These are phyloP conservation scores for Acanthisitta chloris DNA, from an alignment of 2,113 vertebrate species.

Conservation along the genomic window DNA sequence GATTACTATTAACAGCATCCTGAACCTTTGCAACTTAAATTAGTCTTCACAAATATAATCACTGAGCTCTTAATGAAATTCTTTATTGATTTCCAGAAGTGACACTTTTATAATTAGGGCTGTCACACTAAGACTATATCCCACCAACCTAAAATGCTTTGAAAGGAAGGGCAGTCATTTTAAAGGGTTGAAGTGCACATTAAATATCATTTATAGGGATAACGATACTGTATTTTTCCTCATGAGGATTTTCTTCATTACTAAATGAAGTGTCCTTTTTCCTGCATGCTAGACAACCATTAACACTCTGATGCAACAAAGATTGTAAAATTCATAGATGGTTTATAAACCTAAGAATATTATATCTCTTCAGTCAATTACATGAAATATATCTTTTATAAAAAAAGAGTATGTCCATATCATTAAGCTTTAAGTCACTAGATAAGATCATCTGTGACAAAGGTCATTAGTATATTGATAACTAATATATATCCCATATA, in stretches of 20 bases:
- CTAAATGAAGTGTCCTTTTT: not conserved
- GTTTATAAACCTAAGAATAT: not conserved
- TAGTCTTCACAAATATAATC: conserved; percentile 38
- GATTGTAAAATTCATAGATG: not conserved
- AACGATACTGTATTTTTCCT: not conserved
- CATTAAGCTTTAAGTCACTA: not conserved
- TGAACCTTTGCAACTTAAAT: conserved; percentile 36
- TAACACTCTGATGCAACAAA: not conserved
- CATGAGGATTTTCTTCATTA: not conserved
- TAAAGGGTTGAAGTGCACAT: not conserved
- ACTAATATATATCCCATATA: not conserved
- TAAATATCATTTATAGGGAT: not conserved
- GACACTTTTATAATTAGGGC: conserved; percentile 26
- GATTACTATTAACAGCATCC: conserved; percentile 3
- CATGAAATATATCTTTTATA: not conserved
- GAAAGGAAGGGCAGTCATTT: not conserved
- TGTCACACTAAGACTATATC: not conserved
- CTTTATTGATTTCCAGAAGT: conserved; percentile 32
- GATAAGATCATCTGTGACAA: not conserved
- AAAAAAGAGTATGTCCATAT: not conserved
- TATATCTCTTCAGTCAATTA: not conserved
- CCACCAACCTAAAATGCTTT: conserved; percentile 9
- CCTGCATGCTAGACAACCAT: not conserved
- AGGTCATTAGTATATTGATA: not conserved
- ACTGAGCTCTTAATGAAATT: not conserved